These are phyloP conservation scores for Argyrosomus regius DNA, from an alignment of 2,797 vertebrate genomes.

Conservation along the genomic window DNA sequence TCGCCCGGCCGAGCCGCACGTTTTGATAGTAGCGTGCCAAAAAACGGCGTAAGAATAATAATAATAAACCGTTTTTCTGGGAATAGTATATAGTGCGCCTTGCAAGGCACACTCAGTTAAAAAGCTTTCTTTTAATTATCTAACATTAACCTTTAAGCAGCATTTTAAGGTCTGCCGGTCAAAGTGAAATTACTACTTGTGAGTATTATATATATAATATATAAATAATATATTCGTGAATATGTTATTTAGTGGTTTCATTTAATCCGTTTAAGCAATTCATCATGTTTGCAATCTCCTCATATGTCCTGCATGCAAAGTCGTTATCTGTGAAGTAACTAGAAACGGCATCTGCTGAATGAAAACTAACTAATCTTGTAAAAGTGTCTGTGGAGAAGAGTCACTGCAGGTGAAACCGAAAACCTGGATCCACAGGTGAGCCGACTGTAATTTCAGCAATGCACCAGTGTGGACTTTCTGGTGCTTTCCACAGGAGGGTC, in stretches of 20 bases:
- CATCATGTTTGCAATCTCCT: background rate
- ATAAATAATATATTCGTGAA: too few relatives aligned
- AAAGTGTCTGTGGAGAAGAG: constrained; percentile 17
- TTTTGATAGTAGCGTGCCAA: too few relatives aligned
- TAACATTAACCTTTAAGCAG: background rate
- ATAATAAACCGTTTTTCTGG: too few relatives aligned
- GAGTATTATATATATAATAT: too few relatives aligned
- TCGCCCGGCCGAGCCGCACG: too few relatives aligned
- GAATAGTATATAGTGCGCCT: too few relatives aligned
- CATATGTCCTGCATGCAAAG: background rate
- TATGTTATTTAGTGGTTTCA: background rate
- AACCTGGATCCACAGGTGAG: constrained; percentile 71
- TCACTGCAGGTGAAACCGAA: constrained; percentile 61
- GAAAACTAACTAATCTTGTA: constrained; percentile 11
- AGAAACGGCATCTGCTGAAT: constrained; percentile 19
- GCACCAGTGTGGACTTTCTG: constrained; percentile 70
- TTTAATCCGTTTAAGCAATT: background rate
- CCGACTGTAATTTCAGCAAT: constrained; percentile 61
- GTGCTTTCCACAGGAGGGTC: constrained; percentile 83
- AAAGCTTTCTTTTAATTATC: background rate
- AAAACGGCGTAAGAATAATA: too few relatives aligned
- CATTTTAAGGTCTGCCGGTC: background rate
- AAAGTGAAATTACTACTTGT: too few relatives aligned
- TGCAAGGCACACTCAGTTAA: too few relatives aligned
- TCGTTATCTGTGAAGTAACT: constrained; percentile 15